Evolutionary conservation across 64 coral and sea anemone species (phyloP), one percentile per base, ranked within the genome.

Genomic region (Orbicella faveolata): DNA sequence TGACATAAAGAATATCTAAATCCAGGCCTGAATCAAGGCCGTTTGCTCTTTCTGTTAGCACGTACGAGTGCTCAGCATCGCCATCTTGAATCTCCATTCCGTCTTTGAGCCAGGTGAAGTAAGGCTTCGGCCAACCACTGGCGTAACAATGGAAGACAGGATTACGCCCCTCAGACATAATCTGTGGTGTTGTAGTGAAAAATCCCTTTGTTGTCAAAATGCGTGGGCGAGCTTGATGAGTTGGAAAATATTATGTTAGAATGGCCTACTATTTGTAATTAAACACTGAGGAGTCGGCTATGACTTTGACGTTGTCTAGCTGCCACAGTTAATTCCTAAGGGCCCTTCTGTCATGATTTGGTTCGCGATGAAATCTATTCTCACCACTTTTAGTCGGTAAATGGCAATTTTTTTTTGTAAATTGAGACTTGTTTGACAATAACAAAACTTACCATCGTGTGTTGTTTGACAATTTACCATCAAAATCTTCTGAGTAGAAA

Each of bases 81-180:
- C 82, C 64, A 26, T 72, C 12, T 14, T 73, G 70, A 20, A 85
- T 70, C 35, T 52, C 25, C 41, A 8, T 72, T 15, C 65, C 82
- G 4, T 85, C 65, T 51, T 85, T 85, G 1, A 72, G 39, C 82
- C 82, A 85, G 1, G 65, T 23, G 19, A 85, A 53, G 44, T 65
- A 85, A 72, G 82, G 82, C n/a, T 68, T 16, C 4, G 82, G 82
- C 82, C 82, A 85, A 20, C 82, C 82, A 23, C 36, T 72, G 21
- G 82, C 82, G 36, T 85, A 85, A 23, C 82, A 85, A 21, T 85
- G 63, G 82, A 85, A 85, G 17, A 85, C 82, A 13, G 64, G 19
- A 25, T 52, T 52, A 10, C 34, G 34, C 14, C 82, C 82, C 30
- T 52, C 82, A 26, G 36, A 23, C 7, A 85, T 9, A 5, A 72